These are phyloP conservation scores for Oriolus oriolus DNA, from an alignment of 2,113 vertebrate genomes.

Conservation along the genomic window DNA sequence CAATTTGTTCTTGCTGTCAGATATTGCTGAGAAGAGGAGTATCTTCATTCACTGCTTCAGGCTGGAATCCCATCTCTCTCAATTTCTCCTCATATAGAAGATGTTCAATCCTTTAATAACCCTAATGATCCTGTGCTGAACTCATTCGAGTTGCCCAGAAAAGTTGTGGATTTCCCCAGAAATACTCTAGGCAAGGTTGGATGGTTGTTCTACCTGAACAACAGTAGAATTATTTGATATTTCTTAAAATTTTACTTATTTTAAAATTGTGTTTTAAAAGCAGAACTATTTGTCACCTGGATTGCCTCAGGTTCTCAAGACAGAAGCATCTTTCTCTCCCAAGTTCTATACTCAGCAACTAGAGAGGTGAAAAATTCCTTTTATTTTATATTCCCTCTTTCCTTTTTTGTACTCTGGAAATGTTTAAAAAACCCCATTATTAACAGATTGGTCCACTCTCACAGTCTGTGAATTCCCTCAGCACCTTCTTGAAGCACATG, in stretches of 20 bases:
- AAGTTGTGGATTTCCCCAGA: not conserved
- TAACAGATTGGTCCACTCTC: not conserved
- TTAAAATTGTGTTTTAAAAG: not conserved
- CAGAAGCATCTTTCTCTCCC: not conserved
- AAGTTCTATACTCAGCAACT: not conserved
- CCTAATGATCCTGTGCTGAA: not conserved
- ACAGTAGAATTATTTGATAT: not conserved
- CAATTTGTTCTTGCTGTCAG: not conserved
- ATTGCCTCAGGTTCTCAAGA: not conserved
- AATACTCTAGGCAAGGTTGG: not conserved
- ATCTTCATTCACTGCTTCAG: not conserved
- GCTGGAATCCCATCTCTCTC: not conserved
- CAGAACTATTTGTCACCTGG: accelerated
- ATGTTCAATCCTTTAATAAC: not conserved
- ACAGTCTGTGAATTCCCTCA: not conserved
- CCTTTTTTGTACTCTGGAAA: not conserved
- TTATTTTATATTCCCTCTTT: not conserved
- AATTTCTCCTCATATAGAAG: not conserved
- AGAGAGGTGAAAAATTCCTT: not conserved
- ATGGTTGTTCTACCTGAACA: too few species aligned
- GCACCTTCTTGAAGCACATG: not conserved
- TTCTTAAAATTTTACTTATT: not conserved
- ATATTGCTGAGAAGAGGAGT: not conserved
- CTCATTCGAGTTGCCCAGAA: not conserved
- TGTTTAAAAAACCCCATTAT: not conserved